These are phyloP conservation scores for Lampropteryx suffumata DNA, from an alignment of 2,888 invertebrate genomes.

Conservation along the genomic window DNA sequence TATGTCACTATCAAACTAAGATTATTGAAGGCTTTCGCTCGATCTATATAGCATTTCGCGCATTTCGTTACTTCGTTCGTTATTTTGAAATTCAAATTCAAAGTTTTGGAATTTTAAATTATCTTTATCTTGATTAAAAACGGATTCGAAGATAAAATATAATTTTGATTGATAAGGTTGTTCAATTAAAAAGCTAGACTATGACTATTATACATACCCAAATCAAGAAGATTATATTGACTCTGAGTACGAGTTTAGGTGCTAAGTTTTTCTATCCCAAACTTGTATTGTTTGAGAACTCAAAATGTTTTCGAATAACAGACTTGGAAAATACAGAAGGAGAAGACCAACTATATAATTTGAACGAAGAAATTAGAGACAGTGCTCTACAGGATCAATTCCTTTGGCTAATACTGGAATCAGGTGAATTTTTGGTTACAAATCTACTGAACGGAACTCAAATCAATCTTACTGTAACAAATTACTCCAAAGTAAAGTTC, in stretches of 20 bases:
- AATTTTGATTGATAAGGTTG: neutral
- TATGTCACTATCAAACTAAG: too few relatives aligned
- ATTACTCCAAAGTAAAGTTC: constrained; percentile 54
- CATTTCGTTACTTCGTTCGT: too few relatives aligned
- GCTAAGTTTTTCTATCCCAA: constrained; percentile 55
- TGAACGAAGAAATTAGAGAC: constrained; percentile 52
- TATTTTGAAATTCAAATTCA: too few relatives aligned
- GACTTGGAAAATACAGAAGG: constrained; percentile 43
- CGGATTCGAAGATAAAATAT: too few relatives aligned
- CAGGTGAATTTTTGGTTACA: constrained; percentile 55
- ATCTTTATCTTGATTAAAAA: too few relatives aligned
- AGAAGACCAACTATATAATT: constrained; percentile 31
- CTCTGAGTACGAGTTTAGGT: constrained; percentile 6
- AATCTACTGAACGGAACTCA: constrained; percentile 45
- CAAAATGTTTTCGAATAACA: constrained; percentile 39
- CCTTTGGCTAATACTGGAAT: constrained; percentile 61
- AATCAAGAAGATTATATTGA: constrained; percentile 31
- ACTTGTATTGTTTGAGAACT: constrained; percentile 53
- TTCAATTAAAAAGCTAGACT: neutral
- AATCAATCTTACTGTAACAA: constrained; percentile 47
- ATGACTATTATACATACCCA: constrained; percentile 36
- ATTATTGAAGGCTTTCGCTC: too few relatives aligned
- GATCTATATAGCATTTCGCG: too few relatives aligned
- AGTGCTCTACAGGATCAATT: constrained; percentile 49
- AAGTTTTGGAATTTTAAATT: too few relatives aligned